Evolutionary conservation across 2,888 invertebrate genomes (phyloP), one percentile per base, ranked within the genome.

Genomic region (Synergus japonicus): DNA sequence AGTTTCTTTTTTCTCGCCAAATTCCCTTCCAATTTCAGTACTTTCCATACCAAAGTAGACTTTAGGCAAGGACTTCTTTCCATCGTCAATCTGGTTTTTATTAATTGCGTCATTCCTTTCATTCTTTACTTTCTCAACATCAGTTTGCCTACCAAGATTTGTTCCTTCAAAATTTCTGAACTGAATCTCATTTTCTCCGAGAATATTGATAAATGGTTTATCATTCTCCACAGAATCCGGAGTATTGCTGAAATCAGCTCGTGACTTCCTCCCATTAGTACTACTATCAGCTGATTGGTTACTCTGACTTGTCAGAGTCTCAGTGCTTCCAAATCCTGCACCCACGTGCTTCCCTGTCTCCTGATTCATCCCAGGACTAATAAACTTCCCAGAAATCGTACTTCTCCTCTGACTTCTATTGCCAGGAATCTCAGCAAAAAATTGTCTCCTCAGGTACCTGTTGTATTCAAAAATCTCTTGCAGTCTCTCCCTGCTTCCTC

Each of bases 391-490:
- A 1, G 76, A 46, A 64, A 63, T 18, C 9, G 73, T 73, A n/a
- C 49, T 54, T 67, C 76, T 60, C 10, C 43, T 54, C n/a, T 69
- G 76, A 49, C n/a, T 58, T 10, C 44, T 79, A 12, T 41, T 65
- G 0, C 37, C 66, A 1, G 88, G 87, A 78, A 83, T 78, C 10
- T 85, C 86, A 9, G 89, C 87, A 77, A 92, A 92, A 79, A 92
- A 92, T 76, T 90, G 88, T 12, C 89, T 85, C 13, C 92, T 83
- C 10, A 92, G 83, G 63, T 89, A 88, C 4, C 91, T 86, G 79
- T 92, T 92, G 81, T 89, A 89, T 77, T 90, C 89, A 83, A 92
- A 92, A 76, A 92, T 92, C 79, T 91, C 92, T 81, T 91, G 92
- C 4, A 92, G 83, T 41, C 90, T 88, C 46, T 91, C 91, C 10